phyloP scores from a whole-genome alignment of 2,888 invertebrate species.

The Drosophila testacea region DNA sequence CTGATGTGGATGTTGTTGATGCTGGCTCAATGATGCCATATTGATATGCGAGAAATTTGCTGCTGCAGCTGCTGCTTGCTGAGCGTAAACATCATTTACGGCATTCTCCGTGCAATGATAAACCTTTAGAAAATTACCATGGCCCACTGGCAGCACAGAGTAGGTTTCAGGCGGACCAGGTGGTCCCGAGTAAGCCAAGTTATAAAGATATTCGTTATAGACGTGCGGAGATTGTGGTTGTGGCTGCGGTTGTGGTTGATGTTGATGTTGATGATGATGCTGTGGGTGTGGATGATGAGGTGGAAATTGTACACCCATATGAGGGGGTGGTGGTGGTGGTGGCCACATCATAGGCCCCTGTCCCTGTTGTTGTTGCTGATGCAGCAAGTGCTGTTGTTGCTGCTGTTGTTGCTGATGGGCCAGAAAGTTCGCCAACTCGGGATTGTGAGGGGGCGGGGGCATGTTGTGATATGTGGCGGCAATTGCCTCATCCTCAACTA shows the following conservation, averaged over 20 bases:
- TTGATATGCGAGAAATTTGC: constrained; percentile 65
- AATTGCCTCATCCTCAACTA: constrained; percentile 47
- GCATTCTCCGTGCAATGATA: constrained; percentile 83
- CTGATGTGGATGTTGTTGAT: constrained; percentile 34
- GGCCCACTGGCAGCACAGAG: constrained; percentile 84
- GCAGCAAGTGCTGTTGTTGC: constrained; percentile 42
- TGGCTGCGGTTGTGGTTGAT: constrained; percentile 31
- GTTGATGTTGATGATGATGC: constrained; percentile 46
- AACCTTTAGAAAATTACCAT: constrained; percentile 84
- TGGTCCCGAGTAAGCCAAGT: constrained; percentile 69
- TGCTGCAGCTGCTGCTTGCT: constrained; percentile 33
- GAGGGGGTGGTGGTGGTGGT: constrained; percentile 56
- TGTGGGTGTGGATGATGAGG: constrained; percentile 41
- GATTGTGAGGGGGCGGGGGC: constrained; percentile 56
- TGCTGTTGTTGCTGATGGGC: constrained; percentile 60
- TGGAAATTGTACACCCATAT: constrained; percentile 61
- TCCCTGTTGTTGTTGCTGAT: constrained; percentile 49
- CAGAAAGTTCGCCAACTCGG: constrained; percentile 62
- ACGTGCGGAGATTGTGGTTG: constrained; percentile 59
- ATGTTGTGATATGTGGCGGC: constrained; percentile 50
- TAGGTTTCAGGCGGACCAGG: constrained; percentile 81
- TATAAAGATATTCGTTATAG: constrained; percentile 79
- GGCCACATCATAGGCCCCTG: constrained; percentile 64
- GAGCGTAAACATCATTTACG: constrained; percentile 58
- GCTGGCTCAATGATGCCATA: constrained; percentile 63